Evolutionary conservation across 2,113 vertebrate species (phyloP), one percentile per base, ranked within the genome.

Genomic region (Campylorhamphus procurvoides): DNA sequence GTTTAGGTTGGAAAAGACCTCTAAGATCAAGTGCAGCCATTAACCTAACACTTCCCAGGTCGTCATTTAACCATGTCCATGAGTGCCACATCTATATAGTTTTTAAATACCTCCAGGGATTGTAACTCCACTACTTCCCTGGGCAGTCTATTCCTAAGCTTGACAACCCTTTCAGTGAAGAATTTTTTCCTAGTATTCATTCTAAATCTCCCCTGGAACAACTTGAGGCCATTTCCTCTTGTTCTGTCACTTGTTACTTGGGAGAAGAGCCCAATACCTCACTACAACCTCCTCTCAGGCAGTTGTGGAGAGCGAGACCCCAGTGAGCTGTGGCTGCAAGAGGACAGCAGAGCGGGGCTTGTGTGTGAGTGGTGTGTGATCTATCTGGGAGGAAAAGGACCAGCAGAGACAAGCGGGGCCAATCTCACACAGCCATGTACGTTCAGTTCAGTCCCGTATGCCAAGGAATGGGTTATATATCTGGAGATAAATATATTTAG

Each of bases 371-470:
- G 5, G 47, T 85, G 71, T 23, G 14, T 58, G 35, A 28, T 84
- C 35, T 2, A 3, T 9, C 56, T 59, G 44, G 25, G 60, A 83
- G 53, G 10, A 89, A 60, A 39, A 63, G 31, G 55, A 80, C 55
- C 39, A n/a, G 46, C 47, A 80, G 39, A 27, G 63, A n/a, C 23
- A 64, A 28, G 24, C 35, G 66, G 12, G 14, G 35, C 66, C 27
- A 25, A 0, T 63, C 20, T 87, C 52, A 25, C 47, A 25, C 1
- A 3, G 44, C 24, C 46, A 17, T 0, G 0, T 44, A 31, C 3
- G 19, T 59, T 42, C 55, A 63, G 31, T 31, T 68, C 20, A 33
- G 12, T 59, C 39, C 31, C 59, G 9, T 19, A 27, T 67, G 28
- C 84, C 44, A 24, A 55, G 50, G 46, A 35, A 23, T 31, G 33